Conservation (phyloP, 2,888 invertebrate species). For the Leucophenga montana region DNA sequence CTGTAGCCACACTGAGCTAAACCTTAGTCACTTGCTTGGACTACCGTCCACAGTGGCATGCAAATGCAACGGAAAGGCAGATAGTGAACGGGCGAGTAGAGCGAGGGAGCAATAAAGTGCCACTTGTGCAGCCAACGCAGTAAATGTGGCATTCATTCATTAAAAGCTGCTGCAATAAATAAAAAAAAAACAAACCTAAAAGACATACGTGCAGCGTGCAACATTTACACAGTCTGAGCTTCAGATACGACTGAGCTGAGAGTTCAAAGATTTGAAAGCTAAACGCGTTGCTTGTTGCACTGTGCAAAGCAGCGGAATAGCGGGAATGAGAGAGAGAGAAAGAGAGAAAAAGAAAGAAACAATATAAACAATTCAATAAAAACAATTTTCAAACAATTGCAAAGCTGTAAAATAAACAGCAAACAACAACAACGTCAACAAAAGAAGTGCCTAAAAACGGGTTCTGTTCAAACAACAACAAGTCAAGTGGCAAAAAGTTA, state of each 20-base stretch:
- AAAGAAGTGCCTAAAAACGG: conserved; percentile 49
- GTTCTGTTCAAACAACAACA: conserved; percentile 37
- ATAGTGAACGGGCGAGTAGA: conserved; percentile 29
- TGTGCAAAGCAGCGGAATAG: too few species aligned
- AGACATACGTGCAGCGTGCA: conserved; percentile 34
- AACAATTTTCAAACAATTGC: conserved; percentile 46
- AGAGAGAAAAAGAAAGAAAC: background rate
- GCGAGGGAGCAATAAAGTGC: too few species aligned
- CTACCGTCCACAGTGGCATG: too few species aligned
- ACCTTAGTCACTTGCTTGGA: too few species aligned
- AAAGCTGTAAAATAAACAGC: conserved; percentile 51
- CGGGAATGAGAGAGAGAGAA: too few species aligned
- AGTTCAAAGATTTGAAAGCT: too few species aligned
- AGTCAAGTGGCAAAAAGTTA: background rate
- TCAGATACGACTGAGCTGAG: too few species aligned
- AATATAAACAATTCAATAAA: conserved; percentile 28
- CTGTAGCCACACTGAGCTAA: too few species aligned
- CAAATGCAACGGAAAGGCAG: conserved; percentile 42
- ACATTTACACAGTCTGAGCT: conserved; percentile 10
- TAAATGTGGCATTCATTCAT: conserved; percentile 61
- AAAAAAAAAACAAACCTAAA: conserved; percentile 22
- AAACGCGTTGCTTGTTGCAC: too few species aligned
- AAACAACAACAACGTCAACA: conserved; percentile 36
- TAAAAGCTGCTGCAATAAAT: conserved; percentile 46
- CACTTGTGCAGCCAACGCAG: conserved; percentile 46